phyloP scores from a whole-genome alignment of 2,888 invertebrate genomes.

The Cryptosula pallasiana region DNA sequence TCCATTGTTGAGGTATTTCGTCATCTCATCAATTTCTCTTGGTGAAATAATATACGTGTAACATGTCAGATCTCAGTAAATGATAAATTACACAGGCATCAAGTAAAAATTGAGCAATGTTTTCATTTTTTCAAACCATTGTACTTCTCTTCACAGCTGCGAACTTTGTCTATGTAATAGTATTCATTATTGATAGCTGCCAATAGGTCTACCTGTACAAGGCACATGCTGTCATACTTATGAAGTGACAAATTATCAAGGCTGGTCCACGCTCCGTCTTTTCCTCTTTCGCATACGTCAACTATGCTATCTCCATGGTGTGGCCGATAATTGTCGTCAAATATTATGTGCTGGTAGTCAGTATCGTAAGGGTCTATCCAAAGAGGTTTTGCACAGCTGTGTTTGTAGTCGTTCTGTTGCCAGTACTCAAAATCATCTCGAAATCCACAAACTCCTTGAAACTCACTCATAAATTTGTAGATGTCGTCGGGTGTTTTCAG shows the following conservation, averaged over 20 bases:
- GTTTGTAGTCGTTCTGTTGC: slow-evolving; percentile 43
- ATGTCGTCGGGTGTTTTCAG: slow-evolving; percentile 35
- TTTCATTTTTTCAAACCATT: slow-evolving; percentile 25
- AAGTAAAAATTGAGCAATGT: no score
- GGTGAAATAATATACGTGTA: no score
- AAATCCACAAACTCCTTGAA: slow-evolving; percentile 42
- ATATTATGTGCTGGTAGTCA: slow-evolving; percentile 48
- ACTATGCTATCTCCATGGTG: slow-evolving; percentile 49
- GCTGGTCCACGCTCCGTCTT: slow-evolving; percentile 33
- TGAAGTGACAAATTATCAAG: slow-evolving; percentile 36
- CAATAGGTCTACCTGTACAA: slow-evolving; percentile 50
- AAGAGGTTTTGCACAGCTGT: slow-evolving; percentile 44
- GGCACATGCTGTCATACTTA: slow-evolving; percentile 39
- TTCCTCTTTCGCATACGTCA: slow-evolving; percentile 39
- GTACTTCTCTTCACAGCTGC: slow-evolving; percentile 41
- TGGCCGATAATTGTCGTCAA: slow-evolving; percentile 50
- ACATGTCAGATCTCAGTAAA: no score
- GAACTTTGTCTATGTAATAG: slow-evolving; percentile 43
- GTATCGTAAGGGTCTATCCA: slow-evolving; percentile 43
- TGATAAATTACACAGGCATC: no score
- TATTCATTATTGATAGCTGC: slow-evolving; percentile 40
- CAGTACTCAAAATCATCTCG: slow-evolving; percentile 48
- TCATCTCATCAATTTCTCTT: no score
- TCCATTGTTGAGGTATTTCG: no score
- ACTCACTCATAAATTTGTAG: slow-evolving; percentile 38